These are phyloP conservation scores for Ormyrus nitidulus DNA, from an alignment of 2,888 invertebrate genomes.

Conservation along the genomic window DNA sequence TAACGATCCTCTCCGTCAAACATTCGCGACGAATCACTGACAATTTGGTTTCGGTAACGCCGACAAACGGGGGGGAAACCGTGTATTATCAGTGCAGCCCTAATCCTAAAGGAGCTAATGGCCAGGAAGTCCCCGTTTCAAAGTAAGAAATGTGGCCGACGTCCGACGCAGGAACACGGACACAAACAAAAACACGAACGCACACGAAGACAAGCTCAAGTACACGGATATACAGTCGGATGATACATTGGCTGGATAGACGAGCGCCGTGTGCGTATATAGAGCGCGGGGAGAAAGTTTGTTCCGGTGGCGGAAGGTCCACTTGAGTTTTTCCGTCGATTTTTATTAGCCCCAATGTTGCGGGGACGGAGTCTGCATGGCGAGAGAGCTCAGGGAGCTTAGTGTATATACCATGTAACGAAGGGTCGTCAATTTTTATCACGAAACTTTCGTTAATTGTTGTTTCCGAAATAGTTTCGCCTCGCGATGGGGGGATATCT, in stretches of 20 bases:
- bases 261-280: not conserved
- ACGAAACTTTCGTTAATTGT: conserved; percentile 4
- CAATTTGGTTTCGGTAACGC: no score
- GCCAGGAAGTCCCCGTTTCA: conserved; percentile 30
- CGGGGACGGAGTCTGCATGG: not conserved
- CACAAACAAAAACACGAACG: conserved; percentile 5
- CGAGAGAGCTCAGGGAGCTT: not conserved
- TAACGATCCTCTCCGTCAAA: no score
- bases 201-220: conserved; percentile 1
- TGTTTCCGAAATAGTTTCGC: conserved; percentile 2
- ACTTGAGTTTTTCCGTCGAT: conserved; percentile 44
- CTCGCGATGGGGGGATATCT: not conserved
- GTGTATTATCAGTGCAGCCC: no score
- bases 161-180: conserved; percentile 3
- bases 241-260: conserved; percentile 44
- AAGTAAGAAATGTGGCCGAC: conserved; percentile 34
- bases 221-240: conserved; percentile 5
- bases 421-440: conserved; percentile 15
- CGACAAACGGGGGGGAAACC: no score
- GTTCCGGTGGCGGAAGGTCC: conserved; percentile 28
- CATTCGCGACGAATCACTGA: no score
- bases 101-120: not conserved
- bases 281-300: conserved; percentile 23
- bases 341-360: conserved; percentile 47
- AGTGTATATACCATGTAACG: not conserved